A percentile compares a stretch with the other conserved stretches of the same genome.
Evolutionary conservation across 2,113 vertebrate genomes (phyloP).

Genomic region (Spermophilus dauricus): DNA sequence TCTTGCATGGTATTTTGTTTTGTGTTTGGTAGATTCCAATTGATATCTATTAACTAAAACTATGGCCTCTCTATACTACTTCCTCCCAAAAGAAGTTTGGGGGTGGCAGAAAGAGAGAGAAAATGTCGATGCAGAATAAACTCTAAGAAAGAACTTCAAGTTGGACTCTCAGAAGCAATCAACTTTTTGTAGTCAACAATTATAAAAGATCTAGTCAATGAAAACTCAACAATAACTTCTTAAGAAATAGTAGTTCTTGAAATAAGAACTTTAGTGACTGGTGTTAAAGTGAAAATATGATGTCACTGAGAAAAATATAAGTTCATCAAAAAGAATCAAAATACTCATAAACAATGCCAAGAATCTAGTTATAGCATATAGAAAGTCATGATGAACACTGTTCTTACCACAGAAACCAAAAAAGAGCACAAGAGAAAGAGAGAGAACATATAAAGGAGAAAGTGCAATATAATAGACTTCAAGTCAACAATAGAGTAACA

Average conservation of each 20-base stretch:
- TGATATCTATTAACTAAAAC: neutral
- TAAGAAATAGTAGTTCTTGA: neutral
- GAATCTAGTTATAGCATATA: neutral
- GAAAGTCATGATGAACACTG: neutral
- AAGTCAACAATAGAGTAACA: neutral
- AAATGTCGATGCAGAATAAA: neutral
- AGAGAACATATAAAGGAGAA: neutral
- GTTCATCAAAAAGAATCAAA: neutral
- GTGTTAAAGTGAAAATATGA: neutral
- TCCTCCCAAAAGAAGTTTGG: accelerated
- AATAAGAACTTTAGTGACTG: neutral
- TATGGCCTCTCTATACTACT: neutral
- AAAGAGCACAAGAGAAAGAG: neutral
- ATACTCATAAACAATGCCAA: neutral
- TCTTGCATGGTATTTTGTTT: neutral
- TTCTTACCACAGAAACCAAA: neutral
- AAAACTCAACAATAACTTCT: neutral
- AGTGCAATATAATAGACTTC: neutral
- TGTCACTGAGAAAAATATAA: neutral
- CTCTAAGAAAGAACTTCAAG: neutral
- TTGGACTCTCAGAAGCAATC: neutral
- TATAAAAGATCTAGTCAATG: neutral
- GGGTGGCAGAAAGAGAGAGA: accelerated
- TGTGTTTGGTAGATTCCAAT: neutral
- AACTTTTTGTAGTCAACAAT: neutral